Evolutionary conservation across 2,888 invertebrate species (phyloP).

Genomic region (Pristionchus maxplancki): DNA sequence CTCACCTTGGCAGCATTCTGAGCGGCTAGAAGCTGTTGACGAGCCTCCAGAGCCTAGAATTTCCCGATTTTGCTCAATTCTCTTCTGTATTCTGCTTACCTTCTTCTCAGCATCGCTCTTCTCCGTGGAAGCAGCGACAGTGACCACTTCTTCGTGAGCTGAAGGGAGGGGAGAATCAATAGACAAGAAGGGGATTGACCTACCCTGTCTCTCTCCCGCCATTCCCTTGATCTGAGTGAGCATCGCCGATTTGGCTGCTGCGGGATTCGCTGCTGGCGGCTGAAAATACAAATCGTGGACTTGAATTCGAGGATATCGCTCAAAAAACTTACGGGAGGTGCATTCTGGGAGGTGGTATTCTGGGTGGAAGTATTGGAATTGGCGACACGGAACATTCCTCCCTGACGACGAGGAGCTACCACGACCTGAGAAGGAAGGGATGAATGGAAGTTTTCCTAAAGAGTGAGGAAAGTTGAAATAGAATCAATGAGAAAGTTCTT

Average conservation of each 20-base stretch:
- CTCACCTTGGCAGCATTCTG: constrained; percentile 51
- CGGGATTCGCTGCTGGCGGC: constrained; percentile 54
- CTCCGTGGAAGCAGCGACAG: not conserved
- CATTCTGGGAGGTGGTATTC: not conserved
- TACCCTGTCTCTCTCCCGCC: constrained; percentile 61
- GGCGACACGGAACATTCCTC: constrained; percentile 52
- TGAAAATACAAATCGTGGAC: not conserved
- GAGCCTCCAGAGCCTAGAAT: constrained; percentile 49
- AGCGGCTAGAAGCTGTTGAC: constrained; percentile 32
- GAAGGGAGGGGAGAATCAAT: not conserved
- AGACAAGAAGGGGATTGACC: not conserved
- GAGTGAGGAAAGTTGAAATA: no score
- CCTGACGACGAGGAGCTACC: constrained; percentile 47
- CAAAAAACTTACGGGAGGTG: not conserved
- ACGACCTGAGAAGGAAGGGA: not conserved
- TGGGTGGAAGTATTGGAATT: not conserved
- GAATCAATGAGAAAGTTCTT: constrained; percentile 12
- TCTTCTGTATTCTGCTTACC: not conserved
- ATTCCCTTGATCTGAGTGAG: constrained; percentile 61
- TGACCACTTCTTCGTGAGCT: constrained; percentile 45
- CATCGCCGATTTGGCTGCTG: constrained; percentile 60
- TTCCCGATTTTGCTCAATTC: not conserved
- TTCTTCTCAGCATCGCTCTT: constrained; percentile 48
- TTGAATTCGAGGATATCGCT: not conserved
- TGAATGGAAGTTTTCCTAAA: not conserved